A percentile compares a stretch with the other conserved stretches of the same genome.
phyloP scores from a whole-genome alignment of 1,140 invertebrate species.

The Sinella curviseta region DNA sequence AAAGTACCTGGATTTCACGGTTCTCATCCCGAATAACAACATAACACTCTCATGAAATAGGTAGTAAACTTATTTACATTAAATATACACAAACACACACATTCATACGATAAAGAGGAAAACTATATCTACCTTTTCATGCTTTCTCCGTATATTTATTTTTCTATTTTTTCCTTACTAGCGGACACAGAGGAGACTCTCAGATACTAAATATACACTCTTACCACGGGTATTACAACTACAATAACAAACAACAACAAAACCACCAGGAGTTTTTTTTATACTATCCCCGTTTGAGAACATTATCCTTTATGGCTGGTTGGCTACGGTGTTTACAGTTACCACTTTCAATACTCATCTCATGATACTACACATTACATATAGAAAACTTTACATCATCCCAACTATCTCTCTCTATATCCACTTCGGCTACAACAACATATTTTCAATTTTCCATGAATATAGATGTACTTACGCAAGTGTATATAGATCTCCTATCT shows the following conservation, averaged over 20 bases:
- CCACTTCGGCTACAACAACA: no score
- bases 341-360: not conserved
- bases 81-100: slow-evolving; percentile 7
- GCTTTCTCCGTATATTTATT: not conserved
- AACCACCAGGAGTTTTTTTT: no score
- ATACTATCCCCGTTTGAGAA: not conserved
- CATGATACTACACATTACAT: no score
- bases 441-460: no score
- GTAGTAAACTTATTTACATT: slow-evolving; percentile 22
- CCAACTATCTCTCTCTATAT: no score
- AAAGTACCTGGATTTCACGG: slow-evolving; percentile 23
- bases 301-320: slow-evolving; percentile 17
- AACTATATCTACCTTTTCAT: not conserved
- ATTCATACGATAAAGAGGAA: not conserved
- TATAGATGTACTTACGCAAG: no score
- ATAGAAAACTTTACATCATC: no score
- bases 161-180: no score
- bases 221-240: no score
- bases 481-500: no score
- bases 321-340: slow-evolving; percentile 3
- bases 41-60: slow-evolving; percentile 16
- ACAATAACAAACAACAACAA: not conserved
- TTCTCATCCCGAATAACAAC: slow-evolving; percentile 13
- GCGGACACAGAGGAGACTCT: no score
- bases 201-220: no score